These are phyloP conservation scores for Remorina albescens DNA, from an alignment of 2,797 vertebrate genomes.

Conservation along the genomic window DNA sequence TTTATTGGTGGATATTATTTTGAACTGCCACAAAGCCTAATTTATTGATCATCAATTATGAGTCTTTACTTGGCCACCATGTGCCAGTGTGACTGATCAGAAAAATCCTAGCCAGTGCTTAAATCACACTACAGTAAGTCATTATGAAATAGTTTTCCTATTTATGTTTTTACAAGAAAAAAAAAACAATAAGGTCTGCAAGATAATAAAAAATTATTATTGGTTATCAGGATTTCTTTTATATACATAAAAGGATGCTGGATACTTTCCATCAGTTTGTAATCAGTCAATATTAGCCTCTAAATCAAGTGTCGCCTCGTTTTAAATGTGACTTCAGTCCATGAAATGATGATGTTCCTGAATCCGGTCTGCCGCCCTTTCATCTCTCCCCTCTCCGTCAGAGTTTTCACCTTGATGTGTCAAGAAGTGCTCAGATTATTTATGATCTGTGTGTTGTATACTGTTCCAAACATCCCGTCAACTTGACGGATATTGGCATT, in stretches of 20 bases:
- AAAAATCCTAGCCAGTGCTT: not conserved
- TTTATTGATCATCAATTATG: not conserved
- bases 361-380: not conserved
- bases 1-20: no score
- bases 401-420: slow-evolving; percentile 41
- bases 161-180: not conserved
- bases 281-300: not conserved
- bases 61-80: not conserved
- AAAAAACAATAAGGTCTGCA: no score
- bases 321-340: slow-evolving; percentile 11
- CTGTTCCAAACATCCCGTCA: slow-evolving; percentile 58
- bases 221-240: not conserved
- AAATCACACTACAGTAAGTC: no score
- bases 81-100: not conserved
- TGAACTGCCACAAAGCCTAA: not conserved
- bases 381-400: slow-evolving; percentile 6
- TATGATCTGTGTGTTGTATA: slow-evolving; percentile 37
- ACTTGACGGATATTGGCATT: slow-evolving; percentile 52
- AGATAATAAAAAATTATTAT: not conserved
- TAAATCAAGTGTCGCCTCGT: not conserved
- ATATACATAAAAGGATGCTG: not conserved
- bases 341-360: slow-evolving; percentile 2
- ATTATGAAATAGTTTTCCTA: no score
- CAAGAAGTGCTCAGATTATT: slow-evolving; percentile 31
- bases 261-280: not conserved